A percentile compares a stretch with the other conserved stretches of the same genome.
phyloP scores from a whole-genome alignment of 1,140 invertebrate species.

The Leptinotarsa texana region DNA sequence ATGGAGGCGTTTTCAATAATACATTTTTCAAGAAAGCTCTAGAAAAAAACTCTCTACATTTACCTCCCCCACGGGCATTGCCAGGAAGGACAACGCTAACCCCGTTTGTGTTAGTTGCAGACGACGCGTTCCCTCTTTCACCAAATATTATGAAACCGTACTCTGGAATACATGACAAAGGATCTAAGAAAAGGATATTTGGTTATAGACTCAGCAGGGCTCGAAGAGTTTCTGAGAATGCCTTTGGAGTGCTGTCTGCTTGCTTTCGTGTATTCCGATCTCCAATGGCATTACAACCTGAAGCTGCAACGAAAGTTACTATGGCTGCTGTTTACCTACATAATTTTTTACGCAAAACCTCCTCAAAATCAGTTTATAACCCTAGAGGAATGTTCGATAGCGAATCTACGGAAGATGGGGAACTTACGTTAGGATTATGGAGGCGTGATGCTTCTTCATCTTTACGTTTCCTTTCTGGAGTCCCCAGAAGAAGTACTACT shows the following conservation, averaged over 20 bases:
- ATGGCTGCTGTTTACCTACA: conserved; percentile 16
- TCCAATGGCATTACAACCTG: conserved; percentile 21
- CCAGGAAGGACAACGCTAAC: conserved; percentile 11
- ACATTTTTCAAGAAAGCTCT: conserved; percentile 37
- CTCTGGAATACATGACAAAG: conserved; percentile 20
- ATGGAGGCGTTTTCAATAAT: conserved; percentile 53
- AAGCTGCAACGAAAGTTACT: conserved; percentile 14
- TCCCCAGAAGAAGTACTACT: not conserved
- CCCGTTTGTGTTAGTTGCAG: conserved; percentile 27
- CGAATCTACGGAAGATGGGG: not conserved
- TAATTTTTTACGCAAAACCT: conserved; percentile 16
- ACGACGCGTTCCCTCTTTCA: conserved; percentile 26
- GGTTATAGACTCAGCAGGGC: conserved; percentile 26
- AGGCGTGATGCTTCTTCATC: conserved; percentile 7
- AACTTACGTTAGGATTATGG: not conserved
- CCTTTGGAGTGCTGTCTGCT: conserved; percentile 16
- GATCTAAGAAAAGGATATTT: conserved; percentile 27
- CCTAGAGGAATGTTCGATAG: not conserved
- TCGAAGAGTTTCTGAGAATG: conserved; percentile 27
- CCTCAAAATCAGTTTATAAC: conserved; percentile 16
- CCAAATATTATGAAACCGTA: conserved; percentile 31
- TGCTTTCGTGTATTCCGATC: conserved; percentile 24
- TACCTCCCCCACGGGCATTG: conserved; percentile 32
- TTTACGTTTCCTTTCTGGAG: conserved; percentile 9
- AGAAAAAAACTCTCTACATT: conserved; percentile 39